phyloP scores from a whole-genome alignment of 1,140 invertebrate genomes.

The Philopotamus ludificatus region DNA sequence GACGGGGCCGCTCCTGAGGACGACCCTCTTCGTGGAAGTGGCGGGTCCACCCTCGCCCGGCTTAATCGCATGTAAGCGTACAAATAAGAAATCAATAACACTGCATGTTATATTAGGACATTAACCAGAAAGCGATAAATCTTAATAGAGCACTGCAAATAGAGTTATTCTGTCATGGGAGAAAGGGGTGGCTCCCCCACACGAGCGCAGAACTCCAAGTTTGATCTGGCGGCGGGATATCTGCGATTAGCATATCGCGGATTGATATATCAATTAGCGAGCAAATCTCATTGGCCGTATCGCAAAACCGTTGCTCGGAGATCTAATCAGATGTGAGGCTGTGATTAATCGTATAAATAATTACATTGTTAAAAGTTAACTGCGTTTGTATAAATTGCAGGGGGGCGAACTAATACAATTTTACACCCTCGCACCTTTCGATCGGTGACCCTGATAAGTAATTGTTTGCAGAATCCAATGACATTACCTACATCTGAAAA shows the following conservation, averaged over 20 bases:
- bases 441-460: not conserved
- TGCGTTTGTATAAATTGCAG: not conserved
- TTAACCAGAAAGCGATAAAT: conserved; percentile 39
- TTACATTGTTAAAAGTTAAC: conserved; percentile 2
- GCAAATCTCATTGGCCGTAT: too few relatives aligned
- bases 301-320: not conserved
- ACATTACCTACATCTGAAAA: too few relatives aligned
- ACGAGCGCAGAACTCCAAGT: not conserved
- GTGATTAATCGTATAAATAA: conserved; percentile 1
- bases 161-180: conserved; percentile 34
- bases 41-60: conserved; percentile 25
- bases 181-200: not conserved
- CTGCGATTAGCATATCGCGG: too few relatives aligned
- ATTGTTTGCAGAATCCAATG: too few relatives aligned
- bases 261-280: too few relatives aligned
- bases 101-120: conserved; percentile 39
- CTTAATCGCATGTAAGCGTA: conserved; percentile 39
- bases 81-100: conserved; percentile 42
- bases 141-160: conserved; percentile 40
- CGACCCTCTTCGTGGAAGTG: conserved; percentile 11
- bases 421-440: not conserved
- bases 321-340: not conserved
- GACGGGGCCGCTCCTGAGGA: too few relatives aligned
- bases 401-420: not conserved
- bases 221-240: not conserved